Evolutionary conservation across 2,888 invertebrate genomes (phyloP), one percentile per base, ranked within the genome.

Genomic region (Steinernema scapterisci): DNA sequence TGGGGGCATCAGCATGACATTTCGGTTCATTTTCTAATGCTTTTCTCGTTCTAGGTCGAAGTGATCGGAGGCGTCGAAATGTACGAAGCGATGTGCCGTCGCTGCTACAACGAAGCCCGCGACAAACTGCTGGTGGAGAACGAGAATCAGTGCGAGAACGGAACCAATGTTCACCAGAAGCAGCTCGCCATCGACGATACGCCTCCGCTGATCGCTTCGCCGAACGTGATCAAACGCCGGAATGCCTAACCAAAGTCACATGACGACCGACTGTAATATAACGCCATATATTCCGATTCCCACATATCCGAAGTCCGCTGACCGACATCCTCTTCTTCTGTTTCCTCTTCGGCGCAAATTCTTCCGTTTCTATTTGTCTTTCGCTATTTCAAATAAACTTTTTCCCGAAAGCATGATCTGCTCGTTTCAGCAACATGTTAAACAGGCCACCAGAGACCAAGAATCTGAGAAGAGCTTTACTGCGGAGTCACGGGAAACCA

Each of bases 21-120:
- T n/a, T n/a, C n/a, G n/a, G n/a, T n/a, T n/a, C n/a, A n/a, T n/a
- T n/a, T n/a, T n/a, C 38, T 38, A 38, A 38, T 6, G 5, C 38
- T 38, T 38, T 3, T 38, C 3, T 38, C 9, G 38, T 38, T 76
- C 63, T 52, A 80, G 83, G 72, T 72, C n/a, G 82, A 80, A 75
- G 75, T 80, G 19, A 80, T 80, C 63, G 81, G 81, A 46, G 81
- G 81, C 11, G 73, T 72, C 70, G 81, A 80, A 25, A 77, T 80
- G 52, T 80, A 80, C 51, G 71, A 81, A 56, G 82, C 81, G 13
- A 52, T 80, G 51, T 80, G 81, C 71, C 75, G 83, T 13, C 52
- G 38, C 13, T 80, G 81, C 44, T 80, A 81, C 70, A 48, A 73
- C 51, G 73, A 70, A 13, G 70, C 70, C 1, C 46, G 46, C 25